Conservation (phyloP, 2,113 vertebrate genomes). For the Apistogramma diplotaenia region DNA sequence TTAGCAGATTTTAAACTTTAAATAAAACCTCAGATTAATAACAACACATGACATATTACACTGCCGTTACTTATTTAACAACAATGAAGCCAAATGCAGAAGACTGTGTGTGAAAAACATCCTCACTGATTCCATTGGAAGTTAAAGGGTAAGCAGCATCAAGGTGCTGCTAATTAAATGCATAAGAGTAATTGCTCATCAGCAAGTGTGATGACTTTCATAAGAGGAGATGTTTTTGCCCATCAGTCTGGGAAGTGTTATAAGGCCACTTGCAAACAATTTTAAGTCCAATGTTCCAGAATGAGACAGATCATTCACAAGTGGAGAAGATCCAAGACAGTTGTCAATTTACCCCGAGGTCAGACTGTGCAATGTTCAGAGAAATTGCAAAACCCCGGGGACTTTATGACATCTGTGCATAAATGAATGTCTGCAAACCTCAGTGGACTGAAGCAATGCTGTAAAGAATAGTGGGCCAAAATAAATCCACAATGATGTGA, state of each 20-base stretch:
- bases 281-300: neutral
- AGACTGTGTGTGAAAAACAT: neutral
- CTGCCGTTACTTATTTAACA: neutral
- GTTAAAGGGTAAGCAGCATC: neutral
- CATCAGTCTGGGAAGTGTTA: neutral
- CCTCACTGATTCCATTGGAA: neutral
- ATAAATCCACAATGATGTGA: neutral
- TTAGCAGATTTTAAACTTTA: neutral
- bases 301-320: neutral
- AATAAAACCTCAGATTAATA: neutral
- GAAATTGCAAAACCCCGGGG: neutral
- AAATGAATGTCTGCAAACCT: neutral
- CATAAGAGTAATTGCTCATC: neutral
- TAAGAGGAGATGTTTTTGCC: neutral
- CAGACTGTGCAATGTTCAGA: neutral
- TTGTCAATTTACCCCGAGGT: neutral
- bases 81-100: neutral
- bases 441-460: neutral
- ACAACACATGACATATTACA: neutral
- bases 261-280: neutral
- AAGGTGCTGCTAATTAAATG: neutral
- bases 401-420: neutral
- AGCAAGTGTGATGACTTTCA: neutral
- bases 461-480: neutral
- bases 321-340: neutral